A percentile compares a stretch with the other conserved stretches of the same genome.
Conservation (phyloP, 2,888 invertebrate species). For the Caenorhabditis macrosperma region DNA sequence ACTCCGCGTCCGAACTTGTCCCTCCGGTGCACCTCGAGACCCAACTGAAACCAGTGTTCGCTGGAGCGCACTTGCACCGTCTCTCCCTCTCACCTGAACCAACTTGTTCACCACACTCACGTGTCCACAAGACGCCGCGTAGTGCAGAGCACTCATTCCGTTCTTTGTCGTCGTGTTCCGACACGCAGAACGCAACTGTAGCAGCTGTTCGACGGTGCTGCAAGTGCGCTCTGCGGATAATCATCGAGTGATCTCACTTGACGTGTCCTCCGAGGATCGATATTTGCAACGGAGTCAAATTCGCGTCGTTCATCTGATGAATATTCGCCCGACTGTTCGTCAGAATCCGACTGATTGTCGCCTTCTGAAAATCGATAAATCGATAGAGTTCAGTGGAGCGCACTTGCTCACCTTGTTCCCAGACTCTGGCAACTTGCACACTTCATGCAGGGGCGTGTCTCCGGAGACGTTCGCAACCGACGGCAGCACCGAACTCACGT, state of each 20-base stretch:
- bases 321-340: constrained; percentile 57
- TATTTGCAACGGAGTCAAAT: constrained; percentile 51
- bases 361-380: constrained; percentile 47
- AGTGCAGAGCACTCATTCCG: constrained; percentile 58
- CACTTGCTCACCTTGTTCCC: constrained; percentile 37
- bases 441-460: constrained; percentile 62
- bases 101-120: constrained; percentile 57
- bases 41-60: no score
- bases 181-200: constrained; percentile 48
- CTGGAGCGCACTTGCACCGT: no score
- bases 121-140: constrained; percentile 59
- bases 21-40: constrained; percentile 49
- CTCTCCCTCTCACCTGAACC: constrained; percentile 48
- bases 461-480: constrained; percentile 58
- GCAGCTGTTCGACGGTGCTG: constrained; percentile 60
- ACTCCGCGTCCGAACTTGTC: constrained; percentile 59
- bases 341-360: constrained; percentile 60
- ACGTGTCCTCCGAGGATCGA: constrained; percentile 51
- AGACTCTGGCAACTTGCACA: constrained; percentile 57
- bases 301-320: constrained; percentile 45
- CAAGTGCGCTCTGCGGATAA: constrained; percentile 1
- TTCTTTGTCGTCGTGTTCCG: constrained; percentile 29
- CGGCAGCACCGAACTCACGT: constrained; percentile 40
- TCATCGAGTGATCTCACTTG: constrained; percentile 3
- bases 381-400: neutral